Evolutionary conservation across 2,797 vertebrate species (phyloP).

Genomic region (Falco berigora): DNA sequence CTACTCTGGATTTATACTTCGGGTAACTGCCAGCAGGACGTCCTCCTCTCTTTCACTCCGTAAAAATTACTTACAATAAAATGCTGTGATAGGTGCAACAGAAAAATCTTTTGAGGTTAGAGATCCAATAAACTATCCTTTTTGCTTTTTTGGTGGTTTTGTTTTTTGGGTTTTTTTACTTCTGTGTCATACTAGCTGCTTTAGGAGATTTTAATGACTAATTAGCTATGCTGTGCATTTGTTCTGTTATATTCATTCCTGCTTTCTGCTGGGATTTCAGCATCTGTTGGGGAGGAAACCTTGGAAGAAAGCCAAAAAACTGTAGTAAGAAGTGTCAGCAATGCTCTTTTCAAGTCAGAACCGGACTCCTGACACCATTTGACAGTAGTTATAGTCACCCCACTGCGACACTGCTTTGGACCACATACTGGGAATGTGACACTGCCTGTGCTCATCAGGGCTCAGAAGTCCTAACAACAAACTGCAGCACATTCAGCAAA

Average conservation of each 20-base stretch:
- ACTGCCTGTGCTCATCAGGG: neutral
- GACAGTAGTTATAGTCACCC: neutral
- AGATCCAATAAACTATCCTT: neutral
- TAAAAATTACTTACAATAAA: neutral
- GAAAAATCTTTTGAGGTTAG: neutral
- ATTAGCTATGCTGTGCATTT: neutral
- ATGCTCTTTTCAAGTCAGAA: slow-evolving; percentile 1
- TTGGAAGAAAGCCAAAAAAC: neutral
- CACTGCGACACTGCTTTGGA: neutral
- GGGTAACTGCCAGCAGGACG: neutral
- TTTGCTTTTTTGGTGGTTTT: no score
- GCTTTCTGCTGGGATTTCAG: slow-evolving; percentile 20
- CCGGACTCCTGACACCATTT: neutral
- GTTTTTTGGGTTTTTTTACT: neutral
- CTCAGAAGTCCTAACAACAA: neutral
- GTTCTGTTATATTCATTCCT: neutral
- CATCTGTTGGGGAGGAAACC: neutral
- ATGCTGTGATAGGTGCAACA: neutral
- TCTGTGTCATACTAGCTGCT: neutral
- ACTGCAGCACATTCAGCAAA: neutral
- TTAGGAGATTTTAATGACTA: slow-evolving; percentile 10
- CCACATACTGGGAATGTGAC: neutral
- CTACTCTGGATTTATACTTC: neutral
- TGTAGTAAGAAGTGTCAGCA: neutral
- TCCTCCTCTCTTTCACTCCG: neutral